Conservation (phyloP, 2,888 invertebrate species). For the Allygus modestus region DNA sequence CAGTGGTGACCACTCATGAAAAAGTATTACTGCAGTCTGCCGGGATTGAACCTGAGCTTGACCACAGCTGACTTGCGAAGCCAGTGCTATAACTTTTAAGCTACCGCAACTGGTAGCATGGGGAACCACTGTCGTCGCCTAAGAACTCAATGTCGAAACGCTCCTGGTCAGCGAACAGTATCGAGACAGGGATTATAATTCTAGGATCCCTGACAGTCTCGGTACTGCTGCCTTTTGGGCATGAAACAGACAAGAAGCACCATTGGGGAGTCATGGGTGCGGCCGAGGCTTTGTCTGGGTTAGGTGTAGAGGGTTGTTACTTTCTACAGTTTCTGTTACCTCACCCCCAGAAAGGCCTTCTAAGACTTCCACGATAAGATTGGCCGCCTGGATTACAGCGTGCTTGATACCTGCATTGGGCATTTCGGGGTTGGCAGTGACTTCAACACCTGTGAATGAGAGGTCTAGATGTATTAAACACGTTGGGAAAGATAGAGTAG, state of each 20-base stretch:
- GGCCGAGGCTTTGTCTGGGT: conserved; percentile 64
- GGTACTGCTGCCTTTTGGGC: conserved; percentile 67
- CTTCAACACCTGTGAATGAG: conserved; percentile 67
- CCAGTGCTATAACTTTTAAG: no score
- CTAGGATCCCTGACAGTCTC: conserved; percentile 62
- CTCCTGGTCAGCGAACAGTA: conserved; percentile 68
- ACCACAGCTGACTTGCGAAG: no score
- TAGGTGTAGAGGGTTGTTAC: conserved; percentile 48
- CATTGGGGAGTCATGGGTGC: conserved; percentile 47
- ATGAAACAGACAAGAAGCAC: conserved; percentile 4
- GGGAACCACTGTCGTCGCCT: no score
- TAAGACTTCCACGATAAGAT: conserved; percentile 36
- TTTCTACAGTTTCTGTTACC: conserved; percentile 61
- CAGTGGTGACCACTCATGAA: no score
- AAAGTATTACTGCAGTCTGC: no score
- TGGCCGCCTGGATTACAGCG: no score
- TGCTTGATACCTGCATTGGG: no score
- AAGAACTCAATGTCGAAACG: conserved; percentile 59
- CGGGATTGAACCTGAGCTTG: no score
- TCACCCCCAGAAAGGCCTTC: conserved; percentile 62
- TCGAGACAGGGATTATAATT: conserved; percentile 1
- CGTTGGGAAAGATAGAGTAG: no score
- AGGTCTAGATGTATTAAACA: no score
- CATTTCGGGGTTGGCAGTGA: no score
- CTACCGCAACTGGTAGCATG: no score